phyloP scores from a whole-genome alignment of 1,140 invertebrate genomes.

The Euura saliciscinereae region DNA sequence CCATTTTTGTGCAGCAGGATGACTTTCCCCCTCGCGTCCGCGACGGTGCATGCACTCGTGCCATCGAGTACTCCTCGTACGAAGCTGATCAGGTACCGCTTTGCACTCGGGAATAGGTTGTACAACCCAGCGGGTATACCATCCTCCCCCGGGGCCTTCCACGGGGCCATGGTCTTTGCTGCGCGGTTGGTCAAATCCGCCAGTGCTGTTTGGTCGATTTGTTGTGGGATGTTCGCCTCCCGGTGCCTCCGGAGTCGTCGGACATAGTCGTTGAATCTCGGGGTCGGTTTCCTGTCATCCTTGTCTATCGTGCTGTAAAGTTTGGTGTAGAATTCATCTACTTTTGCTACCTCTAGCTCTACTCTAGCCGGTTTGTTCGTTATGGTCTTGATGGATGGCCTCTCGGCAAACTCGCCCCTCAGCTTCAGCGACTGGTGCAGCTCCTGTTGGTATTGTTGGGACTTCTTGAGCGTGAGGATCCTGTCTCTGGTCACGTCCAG shows the following conservation, averaged over 20 bases:
- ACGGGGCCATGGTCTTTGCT: constrained; percentile 4
- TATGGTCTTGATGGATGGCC: constrained; percentile 3
- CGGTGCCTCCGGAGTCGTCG: background rate
- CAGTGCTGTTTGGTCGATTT: background rate
- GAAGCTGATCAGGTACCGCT: constrained; percentile 10
- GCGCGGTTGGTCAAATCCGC: background rate
- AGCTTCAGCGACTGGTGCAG: too few species aligned
- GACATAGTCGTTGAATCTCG: background rate
- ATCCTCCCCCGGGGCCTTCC: constrained; percentile 24
- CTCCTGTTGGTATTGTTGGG: too few species aligned
- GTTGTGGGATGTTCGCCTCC: background rate
- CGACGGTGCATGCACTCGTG: background rate
- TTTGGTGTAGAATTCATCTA: background rate
- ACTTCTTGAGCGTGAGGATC: too few species aligned
- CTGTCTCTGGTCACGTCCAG: too few species aligned
- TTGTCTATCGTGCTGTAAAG: background rate
- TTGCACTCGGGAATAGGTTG: constrained; percentile 19
- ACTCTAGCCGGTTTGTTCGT: background rate
- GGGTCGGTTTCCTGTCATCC: background rate
- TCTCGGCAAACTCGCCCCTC: background rate
- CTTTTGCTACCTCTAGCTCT: background rate
- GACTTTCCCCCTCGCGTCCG: constrained; percentile 21
- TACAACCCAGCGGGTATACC: constrained; percentile 18
- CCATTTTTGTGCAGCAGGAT: too few species aligned
- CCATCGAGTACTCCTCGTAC: constrained; percentile 2